These are phyloP conservation scores for Zaprionus camerounensis DNA, from an alignment of 1,140 invertebrate species.

Conservation along the genomic window DNA sequence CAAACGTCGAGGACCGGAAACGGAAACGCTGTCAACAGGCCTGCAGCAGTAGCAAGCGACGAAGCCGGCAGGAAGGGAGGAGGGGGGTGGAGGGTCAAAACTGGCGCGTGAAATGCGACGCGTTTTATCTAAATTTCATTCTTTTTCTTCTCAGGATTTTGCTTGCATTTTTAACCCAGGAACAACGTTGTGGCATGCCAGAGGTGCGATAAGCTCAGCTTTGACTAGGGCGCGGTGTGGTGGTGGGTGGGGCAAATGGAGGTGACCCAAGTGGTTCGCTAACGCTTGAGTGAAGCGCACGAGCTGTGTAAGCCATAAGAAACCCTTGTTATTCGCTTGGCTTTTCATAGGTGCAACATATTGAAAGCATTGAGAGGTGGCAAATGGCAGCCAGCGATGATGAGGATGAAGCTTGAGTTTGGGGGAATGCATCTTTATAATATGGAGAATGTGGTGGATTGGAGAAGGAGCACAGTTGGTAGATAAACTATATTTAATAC, in stretches of 20 bases:
- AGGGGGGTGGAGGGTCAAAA: constrained; percentile 21
- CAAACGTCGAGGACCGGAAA: constrained; percentile 51
- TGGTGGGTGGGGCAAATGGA: neutral
- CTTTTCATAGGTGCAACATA: constrained; percentile 5
- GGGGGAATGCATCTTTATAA: neutral
- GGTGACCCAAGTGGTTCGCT: neutral
- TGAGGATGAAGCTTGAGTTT: neutral
- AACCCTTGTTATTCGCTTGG: constrained; percentile 1
- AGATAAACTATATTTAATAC: neutral
- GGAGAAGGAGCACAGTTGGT: neutral
- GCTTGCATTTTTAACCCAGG: constrained; percentile 41
- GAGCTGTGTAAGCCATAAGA: constrained; percentile 8
- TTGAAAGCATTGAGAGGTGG: neutral
- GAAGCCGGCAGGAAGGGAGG: constrained; percentile 1
- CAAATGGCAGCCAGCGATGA: neutral
- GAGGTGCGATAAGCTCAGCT: constrained; percentile 50
- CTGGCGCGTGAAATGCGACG: constrained; percentile 43
- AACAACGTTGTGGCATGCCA: constrained; percentile 4
- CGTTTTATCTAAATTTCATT: constrained; percentile 60
- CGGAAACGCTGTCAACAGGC: constrained; percentile 71
- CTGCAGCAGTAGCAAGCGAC: constrained; percentile 30
- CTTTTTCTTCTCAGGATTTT: constrained; percentile 30
- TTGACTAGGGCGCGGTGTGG: neutral
- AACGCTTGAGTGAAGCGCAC: constrained; percentile 2
- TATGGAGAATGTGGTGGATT: neutral